Evolutionary conservation across 1,140 invertebrate genomes (phyloP), one percentile per base, ranked within the genome.

Genomic region (Bombus superbus): DNA sequence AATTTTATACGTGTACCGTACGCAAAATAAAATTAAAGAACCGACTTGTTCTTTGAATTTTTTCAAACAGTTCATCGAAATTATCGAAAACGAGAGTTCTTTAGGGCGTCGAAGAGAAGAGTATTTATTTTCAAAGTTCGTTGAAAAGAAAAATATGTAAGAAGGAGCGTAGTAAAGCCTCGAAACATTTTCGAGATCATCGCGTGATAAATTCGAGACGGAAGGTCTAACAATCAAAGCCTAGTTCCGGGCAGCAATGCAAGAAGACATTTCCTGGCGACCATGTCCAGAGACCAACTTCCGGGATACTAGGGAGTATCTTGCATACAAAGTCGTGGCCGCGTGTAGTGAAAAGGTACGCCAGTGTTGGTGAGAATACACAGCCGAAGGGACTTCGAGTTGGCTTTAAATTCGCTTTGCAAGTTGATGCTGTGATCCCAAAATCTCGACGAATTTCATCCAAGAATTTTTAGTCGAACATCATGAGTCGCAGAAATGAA

Each of bases 181-280:
- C 38, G 28, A n/a, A 59, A 10, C 68, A 75, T 68, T 81, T 76
- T 44, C 66, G 38, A 28, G 15, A 86, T 64, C 42, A 32, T 59
- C 11, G 57, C 32, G 86, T 81, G 85, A 89, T 90, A 90, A 90
- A 90, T 81, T 83, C 75, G 64, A 47, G 40, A 40, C 81, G 88
- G 77, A 87, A 90, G 72, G 68, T 68, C 71, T 68, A 62, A 75
- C 84, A 69, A 73, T 86, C 71, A 69, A 40, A 68, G 59, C 32
- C 13, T 57, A 62, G 42, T 86, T 82, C 71, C 79, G 79, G 69
- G 15, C 15, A 68, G 38, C 53, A 35, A 64, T 15, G 71, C 79
- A 75, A 82, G 71, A 82, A 74, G 59, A 66, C 79, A 69, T 86
- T 74, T 82, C 84, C 84, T 35, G 71, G 32, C 28, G 35, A 57